phyloP scores from a whole-genome alignment of 2,797 vertebrate genomes.

The Sciurus carolinensis region DNA sequence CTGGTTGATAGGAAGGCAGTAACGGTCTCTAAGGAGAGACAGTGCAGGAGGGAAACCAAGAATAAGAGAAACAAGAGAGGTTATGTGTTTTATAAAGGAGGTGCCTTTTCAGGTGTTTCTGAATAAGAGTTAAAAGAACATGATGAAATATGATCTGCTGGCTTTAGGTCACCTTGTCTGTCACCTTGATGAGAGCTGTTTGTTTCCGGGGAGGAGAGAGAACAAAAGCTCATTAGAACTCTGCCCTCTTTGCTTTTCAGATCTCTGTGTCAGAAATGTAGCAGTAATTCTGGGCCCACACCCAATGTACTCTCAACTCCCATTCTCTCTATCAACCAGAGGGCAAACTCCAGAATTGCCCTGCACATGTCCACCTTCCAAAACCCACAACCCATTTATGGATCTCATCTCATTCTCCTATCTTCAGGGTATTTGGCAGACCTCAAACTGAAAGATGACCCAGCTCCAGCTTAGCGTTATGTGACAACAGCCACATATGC shows the following conservation, averaged over 20 bases:
- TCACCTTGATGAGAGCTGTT: not conserved
- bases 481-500: constrained; percentile 83
- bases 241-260: not conserved
- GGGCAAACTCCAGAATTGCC: no score
- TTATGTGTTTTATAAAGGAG: not conserved
- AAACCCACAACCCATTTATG: no score
- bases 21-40: not conserved
- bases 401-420: constrained; percentile 89
- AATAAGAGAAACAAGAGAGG: not conserved
- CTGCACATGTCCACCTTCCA: no score
- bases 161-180: not conserved
- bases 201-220: not conserved
- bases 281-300: no score
- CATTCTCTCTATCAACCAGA: no score
- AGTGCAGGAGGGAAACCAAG: not conserved
- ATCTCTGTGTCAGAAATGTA: no score
- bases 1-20: not conserved
- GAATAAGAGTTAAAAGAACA: not conserved
- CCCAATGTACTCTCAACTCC: no score
- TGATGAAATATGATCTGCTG: not conserved
- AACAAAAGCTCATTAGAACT: not conserved
- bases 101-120: not conserved
- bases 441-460: constrained; percentile 79
- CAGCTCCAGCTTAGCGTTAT: constrained; percentile 85
- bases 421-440: constrained; percentile 92